Evolutionary conservation across 2,888 invertebrate genomes (phyloP).

Genomic region (Acanthosepion lycidas): DNA sequence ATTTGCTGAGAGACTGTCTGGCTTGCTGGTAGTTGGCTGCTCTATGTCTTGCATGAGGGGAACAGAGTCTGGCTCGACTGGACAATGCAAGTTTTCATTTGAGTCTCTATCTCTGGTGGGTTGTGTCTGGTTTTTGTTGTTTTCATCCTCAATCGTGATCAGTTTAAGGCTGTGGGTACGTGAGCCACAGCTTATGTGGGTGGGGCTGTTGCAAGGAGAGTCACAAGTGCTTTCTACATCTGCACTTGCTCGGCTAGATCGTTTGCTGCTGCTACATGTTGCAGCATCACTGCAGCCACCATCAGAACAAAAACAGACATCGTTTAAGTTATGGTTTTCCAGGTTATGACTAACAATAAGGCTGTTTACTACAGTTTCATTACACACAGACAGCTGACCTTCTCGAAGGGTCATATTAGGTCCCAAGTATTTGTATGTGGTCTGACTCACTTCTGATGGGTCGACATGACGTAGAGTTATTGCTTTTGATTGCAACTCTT

Average conservation of each 20-base stretch:
- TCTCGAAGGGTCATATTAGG: conserved; percentile 68
- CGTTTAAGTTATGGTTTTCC: conserved; percentile 67
- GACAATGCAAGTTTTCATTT: conserved; percentile 67
- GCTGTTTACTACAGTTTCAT: conserved; percentile 41
- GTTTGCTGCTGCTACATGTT: conserved; percentile 67
- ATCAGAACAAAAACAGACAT: conserved; percentile 73
- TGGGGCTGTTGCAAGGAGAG: conserved; percentile 61
- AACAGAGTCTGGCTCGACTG: conserved; percentile 53
- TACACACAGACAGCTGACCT: conserved; percentile 50
- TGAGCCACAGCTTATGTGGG: conserved; percentile 51
- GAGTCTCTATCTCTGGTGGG: conserved; percentile 65
- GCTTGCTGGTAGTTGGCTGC: conserved; percentile 48
- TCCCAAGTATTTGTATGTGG: conserved; percentile 67
- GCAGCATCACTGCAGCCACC: conserved; percentile 69
- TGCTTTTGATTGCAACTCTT: conserved; percentile 61
- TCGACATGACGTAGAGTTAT: conserved; percentile 59
- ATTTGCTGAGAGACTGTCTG: conserved; percentile 48
- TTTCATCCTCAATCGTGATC: conserved; percentile 58
- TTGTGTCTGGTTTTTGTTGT: conserved; percentile 59
- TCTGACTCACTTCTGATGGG: conserved; percentile 56
- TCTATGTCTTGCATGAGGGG: conserved; percentile 48
- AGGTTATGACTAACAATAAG: conserved; percentile 49
- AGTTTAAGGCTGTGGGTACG: conserved; percentile 49
- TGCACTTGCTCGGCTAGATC: conserved; percentile 62
- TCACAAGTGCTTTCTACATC: conserved; percentile 68